These are phyloP conservation scores for Phylloscopus trochiloides DNA, from an alignment of 2,113 vertebrate genomes.

Conservation along the genomic window DNA sequence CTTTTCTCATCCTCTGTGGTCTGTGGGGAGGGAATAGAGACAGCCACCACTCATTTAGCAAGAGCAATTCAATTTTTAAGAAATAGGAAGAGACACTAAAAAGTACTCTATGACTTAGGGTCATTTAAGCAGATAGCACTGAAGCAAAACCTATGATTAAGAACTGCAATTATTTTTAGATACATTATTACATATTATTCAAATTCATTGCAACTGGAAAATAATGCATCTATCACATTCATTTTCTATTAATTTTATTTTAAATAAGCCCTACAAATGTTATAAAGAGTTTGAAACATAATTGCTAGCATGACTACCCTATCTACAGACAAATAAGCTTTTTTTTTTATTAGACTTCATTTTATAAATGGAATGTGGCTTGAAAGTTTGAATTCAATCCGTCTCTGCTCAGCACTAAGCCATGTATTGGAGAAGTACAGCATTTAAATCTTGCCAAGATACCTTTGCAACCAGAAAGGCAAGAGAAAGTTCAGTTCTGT, in stretches of 20 bases:
- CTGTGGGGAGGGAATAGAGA: conserved; percentile 42
- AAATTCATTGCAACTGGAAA: conserved; percentile 18
- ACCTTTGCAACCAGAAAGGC: conserved; percentile 29
- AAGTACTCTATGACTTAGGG: conserved; percentile 21
- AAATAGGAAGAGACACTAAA: conserved; percentile 26
- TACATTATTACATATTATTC: conserved; percentile 19
- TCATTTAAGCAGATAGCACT: conserved; percentile 28
- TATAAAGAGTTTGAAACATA: conserved; percentile 15
- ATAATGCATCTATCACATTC: background rate
- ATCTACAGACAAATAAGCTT: background rate
- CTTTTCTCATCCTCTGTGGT: background rate
- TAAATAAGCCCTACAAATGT: background rate
- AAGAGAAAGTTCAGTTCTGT: conserved; percentile 57
- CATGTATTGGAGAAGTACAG: background rate
- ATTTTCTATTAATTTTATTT: conserved; percentile 27
- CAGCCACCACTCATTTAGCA: conserved; percentile 40
- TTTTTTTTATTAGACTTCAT: conserved; percentile 17
- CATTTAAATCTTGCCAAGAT: conserved; percentile 49
- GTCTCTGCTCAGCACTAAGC: conserved; percentile 32
- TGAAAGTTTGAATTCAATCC: conserved; percentile 52
- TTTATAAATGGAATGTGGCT: conserved; percentile 33
- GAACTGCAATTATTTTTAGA: conserved; percentile 28
- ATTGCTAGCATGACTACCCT: background rate
- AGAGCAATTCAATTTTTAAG: conserved; percentile 55
- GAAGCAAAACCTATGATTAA: conserved; percentile 44